Percentiles rank a stretch among this genome's conserved stretches.
phyloP scores from a whole-genome alignment of 2,113 vertebrate species.

The Bos indicus region DNA sequence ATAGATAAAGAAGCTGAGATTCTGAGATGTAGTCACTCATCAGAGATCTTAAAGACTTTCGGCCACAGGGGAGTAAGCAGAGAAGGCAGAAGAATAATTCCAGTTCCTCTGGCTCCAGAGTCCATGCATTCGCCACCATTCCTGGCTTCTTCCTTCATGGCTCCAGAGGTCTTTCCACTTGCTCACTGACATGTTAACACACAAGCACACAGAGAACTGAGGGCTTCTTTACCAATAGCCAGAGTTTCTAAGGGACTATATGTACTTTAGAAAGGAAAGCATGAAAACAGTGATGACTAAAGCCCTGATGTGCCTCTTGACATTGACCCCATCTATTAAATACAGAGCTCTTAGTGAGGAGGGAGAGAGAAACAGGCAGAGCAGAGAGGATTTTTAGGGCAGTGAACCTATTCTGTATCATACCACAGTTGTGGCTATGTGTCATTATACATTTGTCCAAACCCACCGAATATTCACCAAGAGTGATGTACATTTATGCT shows the following conservation, averaged over 20 bases:
- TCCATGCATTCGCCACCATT: background rate
- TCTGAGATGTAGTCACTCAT: background rate
- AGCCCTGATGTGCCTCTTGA: background rate
- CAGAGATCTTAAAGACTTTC: background rate
- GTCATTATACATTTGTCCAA: background rate
- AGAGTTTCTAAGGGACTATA: background rate
- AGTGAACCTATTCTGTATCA: background rate
- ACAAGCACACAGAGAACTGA: background rate
- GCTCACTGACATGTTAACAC: background rate
- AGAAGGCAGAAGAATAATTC: background rate
- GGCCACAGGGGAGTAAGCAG: background rate
- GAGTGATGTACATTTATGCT: background rate
- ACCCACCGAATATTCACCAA: background rate
- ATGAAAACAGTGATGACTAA: background rate
- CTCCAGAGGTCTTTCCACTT: background rate
- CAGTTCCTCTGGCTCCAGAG: background rate
- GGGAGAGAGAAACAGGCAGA: background rate
- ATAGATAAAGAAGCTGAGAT: background rate
- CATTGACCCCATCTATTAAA: background rate
- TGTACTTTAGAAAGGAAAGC: background rate
- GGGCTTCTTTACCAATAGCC: background rate
- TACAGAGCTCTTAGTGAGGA: background rate
- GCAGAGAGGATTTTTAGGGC: background rate
- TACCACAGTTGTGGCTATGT: background rate
- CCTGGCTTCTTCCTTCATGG: background rate